These are phyloP conservation scores for Drosophila carrolli DNA, from an alignment of 1,140 invertebrate species.

Conservation along the genomic window DNA sequence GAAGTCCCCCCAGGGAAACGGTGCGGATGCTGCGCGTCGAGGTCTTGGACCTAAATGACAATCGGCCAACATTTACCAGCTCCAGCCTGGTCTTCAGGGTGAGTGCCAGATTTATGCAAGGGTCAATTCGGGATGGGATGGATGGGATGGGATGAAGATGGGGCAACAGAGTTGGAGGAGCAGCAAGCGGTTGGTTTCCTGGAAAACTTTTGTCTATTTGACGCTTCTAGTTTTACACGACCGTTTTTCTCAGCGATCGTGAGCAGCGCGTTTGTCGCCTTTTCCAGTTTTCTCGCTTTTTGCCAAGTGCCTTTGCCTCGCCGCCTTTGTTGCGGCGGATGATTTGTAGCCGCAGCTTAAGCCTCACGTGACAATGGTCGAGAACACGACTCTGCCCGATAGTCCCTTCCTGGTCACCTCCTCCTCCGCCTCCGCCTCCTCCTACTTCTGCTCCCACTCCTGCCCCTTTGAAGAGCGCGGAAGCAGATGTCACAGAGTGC, in stretches of 20 bases:
- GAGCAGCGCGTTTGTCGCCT: constrained; percentile 74
- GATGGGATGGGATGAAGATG: neutral
- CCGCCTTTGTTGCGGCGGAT: constrained; percentile 65
- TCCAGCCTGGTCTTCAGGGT: constrained; percentile 95
- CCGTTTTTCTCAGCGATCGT: constrained; percentile 54
- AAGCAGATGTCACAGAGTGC: constrained; percentile 42
- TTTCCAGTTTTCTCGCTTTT: constrained; percentile 6
- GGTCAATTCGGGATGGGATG: constrained; percentile 37
- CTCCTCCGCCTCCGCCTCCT: neutral
- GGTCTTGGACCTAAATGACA: constrained; percentile 95
- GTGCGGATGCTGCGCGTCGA: constrained; percentile 93
- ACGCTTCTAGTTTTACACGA: constrained; percentile 81
- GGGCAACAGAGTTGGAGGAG: neutral
- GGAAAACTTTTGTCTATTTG: constrained; percentile 80
- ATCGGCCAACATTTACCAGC: constrained; percentile 95
- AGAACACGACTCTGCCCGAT: constrained; percentile 74
- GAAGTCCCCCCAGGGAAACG: constrained; percentile 91
- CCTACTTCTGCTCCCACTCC: neutral
- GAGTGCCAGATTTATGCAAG: constrained; percentile 83
- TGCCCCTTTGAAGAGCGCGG: constrained; percentile 26
- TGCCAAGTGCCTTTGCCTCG: constrained; percentile 7
- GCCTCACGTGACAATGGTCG: constrained; percentile 83
- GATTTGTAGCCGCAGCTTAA: constrained; percentile 74
- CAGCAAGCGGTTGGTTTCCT: constrained; percentile 28
- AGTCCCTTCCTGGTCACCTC: constrained; percentile 29